phyloP scores from a whole-genome alignment of 2,113 vertebrate species.

The Coptodon bakossiorum region DNA sequence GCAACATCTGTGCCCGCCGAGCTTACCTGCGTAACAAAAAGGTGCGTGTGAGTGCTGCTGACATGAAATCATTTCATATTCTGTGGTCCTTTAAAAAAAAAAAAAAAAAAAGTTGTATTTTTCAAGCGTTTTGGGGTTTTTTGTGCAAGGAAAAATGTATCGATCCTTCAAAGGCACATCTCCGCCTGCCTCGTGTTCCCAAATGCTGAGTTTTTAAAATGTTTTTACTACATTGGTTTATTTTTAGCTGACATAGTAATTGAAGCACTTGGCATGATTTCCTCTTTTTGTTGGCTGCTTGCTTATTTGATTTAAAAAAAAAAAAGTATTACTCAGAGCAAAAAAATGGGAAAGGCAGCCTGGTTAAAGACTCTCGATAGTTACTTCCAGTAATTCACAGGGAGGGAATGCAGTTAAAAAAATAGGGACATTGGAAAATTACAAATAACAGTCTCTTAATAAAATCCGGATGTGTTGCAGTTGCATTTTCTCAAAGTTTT shows the following conservation, averaged over 20 bases:
- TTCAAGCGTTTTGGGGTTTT: fast-evolving
- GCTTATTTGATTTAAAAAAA: background rate
- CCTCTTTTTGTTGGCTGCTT: background rate
- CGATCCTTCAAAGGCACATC: background rate
- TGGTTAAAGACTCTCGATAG: background rate
- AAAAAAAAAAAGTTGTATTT: background rate
- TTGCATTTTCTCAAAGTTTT: background rate
- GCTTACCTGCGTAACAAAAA: constrained; percentile 88
- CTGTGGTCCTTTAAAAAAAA: background rate
- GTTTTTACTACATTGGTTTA: background rate
- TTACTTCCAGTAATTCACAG: background rate
- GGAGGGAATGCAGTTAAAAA: background rate
- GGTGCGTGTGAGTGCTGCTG: constrained; percentile 57
- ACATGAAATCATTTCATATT: background rate
- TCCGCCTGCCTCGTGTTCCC: background rate
- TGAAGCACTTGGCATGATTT: background rate
- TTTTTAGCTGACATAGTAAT: background rate
- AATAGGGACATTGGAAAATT: background rate
- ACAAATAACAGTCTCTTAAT: fast-evolving
- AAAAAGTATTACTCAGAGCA: background rate
- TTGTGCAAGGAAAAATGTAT: background rate
- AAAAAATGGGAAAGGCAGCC: background rate
- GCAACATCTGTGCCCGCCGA: constrained; percentile 79
- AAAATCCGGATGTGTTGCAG: background rate
- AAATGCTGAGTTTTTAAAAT: background rate